phyloP scores from a whole-genome alignment of 1,140 invertebrate species.

The Stegodyphus mimosarum region DNA sequence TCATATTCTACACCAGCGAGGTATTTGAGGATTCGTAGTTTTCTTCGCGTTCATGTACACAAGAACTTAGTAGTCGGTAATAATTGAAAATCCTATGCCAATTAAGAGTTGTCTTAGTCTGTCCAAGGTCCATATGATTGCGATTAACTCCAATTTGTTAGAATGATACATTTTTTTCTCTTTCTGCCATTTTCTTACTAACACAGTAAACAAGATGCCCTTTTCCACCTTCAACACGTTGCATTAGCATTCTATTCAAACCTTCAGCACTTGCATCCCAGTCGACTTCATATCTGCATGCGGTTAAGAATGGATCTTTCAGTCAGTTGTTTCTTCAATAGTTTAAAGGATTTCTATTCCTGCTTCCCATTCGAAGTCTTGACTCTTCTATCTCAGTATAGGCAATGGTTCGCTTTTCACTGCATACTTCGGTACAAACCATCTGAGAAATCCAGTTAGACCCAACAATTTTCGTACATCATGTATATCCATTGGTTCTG shows the following conservation, averaged over 20 bases:
- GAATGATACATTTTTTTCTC: slow-evolving; percentile 28
- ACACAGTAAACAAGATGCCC: slow-evolving; percentile 39
- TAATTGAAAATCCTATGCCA: slow-evolving; percentile 24
- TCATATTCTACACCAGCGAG: neutral
- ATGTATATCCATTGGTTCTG: neutral
- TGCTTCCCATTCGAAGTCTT: slow-evolving; percentile 6
- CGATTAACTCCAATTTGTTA: slow-evolving; percentile 1
- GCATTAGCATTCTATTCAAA: slow-evolving; percentile 18
- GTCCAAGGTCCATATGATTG: slow-evolving; percentile 20
- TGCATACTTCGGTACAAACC: neutral
- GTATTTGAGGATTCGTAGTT: slow-evolving; percentile 3
- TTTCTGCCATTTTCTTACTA: slow-evolving; percentile 11
- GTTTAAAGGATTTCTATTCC: neutral
- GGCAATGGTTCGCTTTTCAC: neutral
- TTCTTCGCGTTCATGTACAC: slow-evolving; percentile 11
- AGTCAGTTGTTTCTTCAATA: neutral
- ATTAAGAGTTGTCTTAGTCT: slow-evolving; percentile 17
- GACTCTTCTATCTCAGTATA: neutral
- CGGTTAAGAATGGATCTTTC: neutral
- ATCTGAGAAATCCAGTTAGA: neutral
- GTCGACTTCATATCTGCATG: slow-evolving; percentile 21
- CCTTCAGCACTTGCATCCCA: slow-evolving; percentile 24
- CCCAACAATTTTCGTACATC: neutral
- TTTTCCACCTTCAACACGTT: slow-evolving; percentile 2
- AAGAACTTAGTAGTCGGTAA: slow-evolving; percentile 41